Percentiles rank a stretch among this genome's conserved stretches.
Evolutionary conservation across 2,113 vertebrate species (phyloP).

Genomic region (Daphoenositta chrysoptera): DNA sequence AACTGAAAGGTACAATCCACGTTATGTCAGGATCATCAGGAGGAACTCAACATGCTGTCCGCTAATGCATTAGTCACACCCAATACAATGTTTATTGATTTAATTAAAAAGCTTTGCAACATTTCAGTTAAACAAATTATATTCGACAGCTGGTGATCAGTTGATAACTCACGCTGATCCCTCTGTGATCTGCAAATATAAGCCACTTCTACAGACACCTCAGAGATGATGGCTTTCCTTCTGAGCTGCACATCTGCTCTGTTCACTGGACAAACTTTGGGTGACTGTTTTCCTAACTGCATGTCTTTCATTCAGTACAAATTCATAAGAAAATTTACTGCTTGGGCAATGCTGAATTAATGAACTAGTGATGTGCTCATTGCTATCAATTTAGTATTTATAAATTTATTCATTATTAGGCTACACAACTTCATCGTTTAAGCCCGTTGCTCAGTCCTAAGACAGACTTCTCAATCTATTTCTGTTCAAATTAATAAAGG

Average conservation of each 20-base stretch:
- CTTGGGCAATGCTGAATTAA: not conserved
- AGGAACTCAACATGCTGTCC: not conserved
- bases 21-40: not conserved
- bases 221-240: not conserved
- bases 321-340: not conserved
- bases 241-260: not conserved
- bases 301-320: not conserved
- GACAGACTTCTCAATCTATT: not conserved
- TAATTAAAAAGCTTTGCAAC: not conserved
- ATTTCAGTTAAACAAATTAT: not conserved
- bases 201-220: not conserved
- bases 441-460: not conserved
- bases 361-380: not conserved
- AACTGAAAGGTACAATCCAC: not conserved
- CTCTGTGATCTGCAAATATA: not conserved
- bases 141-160: not conserved
- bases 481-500: not conserved
- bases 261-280: not conserved
- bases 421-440: not conserved
- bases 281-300: not conserved
- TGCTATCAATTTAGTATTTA: not conserved
- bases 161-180: not conserved
- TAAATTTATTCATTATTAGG: not conserved
- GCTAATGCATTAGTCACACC: not conserved
- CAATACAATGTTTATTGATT: not conserved